Percentiles rank a stretch among this genome's conserved stretches.
These are phyloP conservation scores for Oreotrochilus melanogaster DNA, from an alignment of 2,113 vertebrate species.

Conservation along the genomic window DNA sequence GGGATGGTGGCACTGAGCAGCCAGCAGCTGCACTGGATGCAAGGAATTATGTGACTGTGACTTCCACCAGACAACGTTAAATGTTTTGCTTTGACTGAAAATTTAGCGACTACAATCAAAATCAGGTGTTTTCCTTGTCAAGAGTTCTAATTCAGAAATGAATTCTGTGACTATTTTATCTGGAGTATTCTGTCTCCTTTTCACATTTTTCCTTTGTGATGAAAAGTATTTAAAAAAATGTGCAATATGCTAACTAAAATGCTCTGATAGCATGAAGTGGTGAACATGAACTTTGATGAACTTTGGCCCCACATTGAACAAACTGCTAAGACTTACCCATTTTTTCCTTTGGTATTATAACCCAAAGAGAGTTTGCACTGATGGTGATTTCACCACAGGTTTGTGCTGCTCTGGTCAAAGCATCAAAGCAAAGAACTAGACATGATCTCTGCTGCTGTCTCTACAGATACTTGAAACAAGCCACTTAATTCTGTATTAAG, in stretches of 20 bases:
- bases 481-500: neutral
- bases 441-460: neutral
- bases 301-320: neutral
- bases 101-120: neutral
- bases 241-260: neutral
- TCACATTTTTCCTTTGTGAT: neutral
- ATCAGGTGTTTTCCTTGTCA: neutral
- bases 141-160: neutral
- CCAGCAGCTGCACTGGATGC: neutral
- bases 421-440: neutral
- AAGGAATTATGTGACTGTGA: neutral
- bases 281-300: neutral
- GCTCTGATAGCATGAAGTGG: fast-evolving
- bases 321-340: neutral
- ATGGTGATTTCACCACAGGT: neutral
- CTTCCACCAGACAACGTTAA: neutral
- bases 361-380: neutral
- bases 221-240: neutral
- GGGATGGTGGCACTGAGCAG: neutral
- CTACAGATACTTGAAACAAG: neutral
- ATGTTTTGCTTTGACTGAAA: neutral
- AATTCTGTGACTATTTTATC: neutral
- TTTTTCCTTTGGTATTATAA: neutral
- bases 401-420: neutral
- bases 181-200: neutral